Base-by-base conservation (phyloP, 2,797 vertebrate species). In the Mastacembelus armatus region DNA sequence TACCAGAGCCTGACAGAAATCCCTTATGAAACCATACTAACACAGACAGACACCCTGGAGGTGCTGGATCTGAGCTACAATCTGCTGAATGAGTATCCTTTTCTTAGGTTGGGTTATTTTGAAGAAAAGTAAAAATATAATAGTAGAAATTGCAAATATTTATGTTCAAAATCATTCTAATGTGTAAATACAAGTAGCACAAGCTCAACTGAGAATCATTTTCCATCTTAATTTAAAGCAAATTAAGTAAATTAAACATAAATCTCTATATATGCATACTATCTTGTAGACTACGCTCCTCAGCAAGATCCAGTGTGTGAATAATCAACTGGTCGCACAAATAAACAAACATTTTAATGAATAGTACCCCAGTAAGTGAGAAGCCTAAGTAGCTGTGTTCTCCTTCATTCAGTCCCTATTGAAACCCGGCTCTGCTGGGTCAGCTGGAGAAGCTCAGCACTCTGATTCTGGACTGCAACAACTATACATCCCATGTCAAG, bases 61-160 rank as follows among this genome's bases (percentile, higher is more conserved):
- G 91, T 93, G 42, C 74, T 94, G 85, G 93, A 94, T 76, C 89
- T 94, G 57, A 94, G 93, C 32, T 91, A 92, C 84, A 94, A 94
- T 59, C 36, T 90, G 50, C 85, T 94, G 70, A 81, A 93, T 24
- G 93, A 94, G 93, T 94, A 94, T 94, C 93, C 92, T 94, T 93
- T 73, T 47, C 18, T 36, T 21, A 3, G 12, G n/a, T n/a, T n/a
- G n/a, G n/a, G n/a, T n/a, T n/a, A n/a, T n/a, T n/a, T n/a, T n/a
- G n/a, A n/a, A n/a, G n/a, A n/a, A n/a, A n/a, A n/a, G n/a, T n/a
- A n/a, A n/a, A n/a, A n/a, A n/a, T n/a, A n/a, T n/a, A n/a, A n/a
- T n/a, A n/a, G n/a, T n/a, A n/a, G n/a, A n/a, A n/a, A n/a, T n/a
- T n/a, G n/a, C n/a, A n/a, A n/a, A n/a, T n/a, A n/a, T n/a, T n/a